Percentiles rank a stretch among this genome's conserved stretches.
phyloP scores from a whole-genome alignment of 2,888 invertebrate species.

The Chaetogeoica ovagalla region DNA sequence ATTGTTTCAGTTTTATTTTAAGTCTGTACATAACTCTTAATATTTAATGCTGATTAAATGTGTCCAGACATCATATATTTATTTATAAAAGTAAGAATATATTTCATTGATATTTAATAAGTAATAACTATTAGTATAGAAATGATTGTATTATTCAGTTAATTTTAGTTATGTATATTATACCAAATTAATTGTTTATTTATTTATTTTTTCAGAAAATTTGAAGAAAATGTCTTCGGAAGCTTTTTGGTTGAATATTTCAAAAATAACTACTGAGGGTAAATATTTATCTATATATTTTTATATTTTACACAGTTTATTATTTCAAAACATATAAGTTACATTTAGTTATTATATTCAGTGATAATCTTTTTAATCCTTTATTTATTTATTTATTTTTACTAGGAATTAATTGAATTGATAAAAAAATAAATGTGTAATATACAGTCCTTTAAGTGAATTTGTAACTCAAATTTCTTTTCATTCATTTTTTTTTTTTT shows the following conservation, averaged over 20 bases:
- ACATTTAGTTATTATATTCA: background rate
- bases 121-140: too few relatives aligned
- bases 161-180: background rate
- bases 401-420: too few relatives aligned
- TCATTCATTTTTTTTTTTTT: too few relatives aligned
- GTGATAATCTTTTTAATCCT: too few relatives aligned
- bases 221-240: background rate
- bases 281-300: background rate
- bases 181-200: background rate
- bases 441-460: too few relatives aligned
- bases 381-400: too few relatives aligned
- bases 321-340: too few relatives aligned
- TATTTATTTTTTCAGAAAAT: slow-evolving; percentile 20
- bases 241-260: slow-evolving; percentile 25
- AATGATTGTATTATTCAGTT: too few relatives aligned
- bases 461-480: too few relatives aligned
- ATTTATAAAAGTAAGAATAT: slow-evolving; percentile 35
- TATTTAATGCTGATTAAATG: slow-evolving; percentile 13
- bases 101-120: background rate
- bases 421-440: too few relatives aligned
- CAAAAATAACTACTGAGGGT: slow-evolving; percentile 16
- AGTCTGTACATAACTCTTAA: slow-evolving; percentile 10
- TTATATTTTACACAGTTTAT: background rate
- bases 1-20: slow-evolving; percentile 33
- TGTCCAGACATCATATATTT: background rate